Evolutionary conservation across 2,113 vertebrate genomes (phyloP).

Genomic region (Perognathus longimembris): DNA sequence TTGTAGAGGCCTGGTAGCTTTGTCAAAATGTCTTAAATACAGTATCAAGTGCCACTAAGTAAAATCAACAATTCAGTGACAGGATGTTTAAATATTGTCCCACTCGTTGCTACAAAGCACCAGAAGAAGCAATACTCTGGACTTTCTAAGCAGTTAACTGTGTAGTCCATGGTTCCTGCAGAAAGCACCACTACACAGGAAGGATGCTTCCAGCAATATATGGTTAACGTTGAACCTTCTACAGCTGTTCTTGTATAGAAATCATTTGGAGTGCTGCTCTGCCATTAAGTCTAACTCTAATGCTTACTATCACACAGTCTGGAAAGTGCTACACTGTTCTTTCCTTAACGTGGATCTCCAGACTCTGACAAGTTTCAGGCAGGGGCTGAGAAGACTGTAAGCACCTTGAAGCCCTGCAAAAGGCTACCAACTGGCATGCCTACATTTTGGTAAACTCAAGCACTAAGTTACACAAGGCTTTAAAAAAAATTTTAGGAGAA

Average conservation of each 20-base stretch:
- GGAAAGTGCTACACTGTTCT: neutral
- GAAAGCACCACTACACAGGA: neutral
- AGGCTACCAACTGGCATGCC: neutral
- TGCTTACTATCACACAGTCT: neutral
- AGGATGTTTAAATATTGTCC: conserved; percentile 61
- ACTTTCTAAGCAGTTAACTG: neutral
- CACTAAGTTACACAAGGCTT: conserved; percentile 8
- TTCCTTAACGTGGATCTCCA: neutral
- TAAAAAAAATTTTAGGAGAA: neutral
- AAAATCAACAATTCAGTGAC: conserved; percentile 66
- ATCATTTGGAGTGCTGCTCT: conserved; percentile 38
- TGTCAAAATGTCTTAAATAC: conserved; percentile 42
- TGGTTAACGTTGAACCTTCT: neutral
- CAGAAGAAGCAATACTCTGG: neutral
- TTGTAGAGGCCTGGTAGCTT: conserved; percentile 57
- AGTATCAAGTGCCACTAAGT: conserved; percentile 65
- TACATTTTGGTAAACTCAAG: conserved; percentile 16
- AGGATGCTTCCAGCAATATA: neutral
- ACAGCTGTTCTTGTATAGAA: conserved; percentile 19
- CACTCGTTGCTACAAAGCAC: conserved; percentile 27
- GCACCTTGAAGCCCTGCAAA: neutral
- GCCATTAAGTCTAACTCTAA: conserved; percentile 10
- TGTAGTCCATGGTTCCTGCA: neutral
- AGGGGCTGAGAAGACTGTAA: neutral
- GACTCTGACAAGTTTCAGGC: neutral